Base-by-base conservation (phyloP, 2,888 invertebrate species). In the Ommatoiulus sabulosus region DNA sequence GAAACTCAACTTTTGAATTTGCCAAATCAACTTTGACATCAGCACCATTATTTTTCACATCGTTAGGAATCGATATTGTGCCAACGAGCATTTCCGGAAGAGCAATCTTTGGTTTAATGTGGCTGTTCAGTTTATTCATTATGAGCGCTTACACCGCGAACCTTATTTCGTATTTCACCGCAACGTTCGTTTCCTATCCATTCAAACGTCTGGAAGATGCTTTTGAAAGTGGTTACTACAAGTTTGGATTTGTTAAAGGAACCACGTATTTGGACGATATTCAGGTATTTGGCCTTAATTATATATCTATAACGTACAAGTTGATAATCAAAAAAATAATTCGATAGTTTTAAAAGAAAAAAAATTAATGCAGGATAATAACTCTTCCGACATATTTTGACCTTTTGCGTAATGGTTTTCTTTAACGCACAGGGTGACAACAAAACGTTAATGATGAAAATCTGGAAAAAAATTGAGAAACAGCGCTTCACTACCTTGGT, bases 101-200 rank as follows among this genome's bases (percentile, higher is more conserved):
- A 10, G 80, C 52, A 6, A 44, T 89, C 52, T 89, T 87, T 35
- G 89, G 87, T 8, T 43, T 89, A 7, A 89, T 89, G 89, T 89
- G 89, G 89, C 72, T 89, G 3, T 89, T 89, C 84, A 89, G 89
- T 43, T 72, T 89, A 48, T 89, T 89, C 43, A 89, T 89, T 43
- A 89, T 89, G 87, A 89, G 89, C 24, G 87, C 89, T 7, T 89
- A 89, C 52, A 89, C 89, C 1, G 89, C 89, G 44, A 89, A 89
- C 43, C 48, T 89, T 17, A 89, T 89, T 20, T 89, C 89, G n/a
- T 89, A 89, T 84, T 89, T 89, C 84, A 89, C 89, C 5, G 87
- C 87, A 20, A 35, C 87, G 6, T 84, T 87, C n/a, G 46, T 89
- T 1, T n/a, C 44, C 15, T 87, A 48, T 44, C 89, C 89, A 1